Base-by-base conservation (phyloP, 1,140 invertebrate genomes). In the Patella vulgata region DNA sequence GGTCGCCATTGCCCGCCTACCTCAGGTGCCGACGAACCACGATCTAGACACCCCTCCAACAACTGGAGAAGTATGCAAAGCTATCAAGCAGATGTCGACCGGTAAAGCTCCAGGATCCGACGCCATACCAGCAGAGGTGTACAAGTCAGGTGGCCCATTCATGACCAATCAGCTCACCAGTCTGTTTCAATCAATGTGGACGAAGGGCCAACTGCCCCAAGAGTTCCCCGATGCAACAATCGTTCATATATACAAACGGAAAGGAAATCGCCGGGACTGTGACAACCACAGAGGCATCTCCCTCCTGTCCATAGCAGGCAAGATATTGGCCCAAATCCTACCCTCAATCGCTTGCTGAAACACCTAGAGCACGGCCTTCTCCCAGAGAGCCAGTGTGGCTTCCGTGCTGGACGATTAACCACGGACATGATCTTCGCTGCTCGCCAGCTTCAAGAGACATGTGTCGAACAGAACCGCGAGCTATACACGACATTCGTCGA, bases 401-500 rank as follows among this genome's bases (percentile, higher is more conserved):
- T 52, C 46, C 3, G 58, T 11, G 47, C 47, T 52, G 47, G 39
- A n/a, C 21, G 58, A 23, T 21, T 17, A 12, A 60, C 33, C 12
- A 12, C 31, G 0, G 33, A 60, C 33, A 60, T 60, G 48, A 33
- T 51, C 12, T 53, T 53, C 21, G 31, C 58, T 39, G 11, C 52
- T 23, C 47, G 47, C 28, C 58, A 53, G 25, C 58, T 60, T 4
- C 44, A 51, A 27, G 58, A 60, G 33, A 60, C 8, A 53, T 67
- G 70, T 36, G 12, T 44, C 14, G 71, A 73, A 60, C 71, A 71
- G 43, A 48, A 62, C 17, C n/a, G 31, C 14, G 48, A 21, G 2
- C 73, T 73, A 1, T 71, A 60, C 58, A n/a, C 44, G 2, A 64
- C 61, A 11, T 70, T 66, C 42, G 44, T 75, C 3, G 68, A 73